Conservation (phyloP, 2,888 invertebrate species). For the Phragmatobia fuliginosa region DNA sequence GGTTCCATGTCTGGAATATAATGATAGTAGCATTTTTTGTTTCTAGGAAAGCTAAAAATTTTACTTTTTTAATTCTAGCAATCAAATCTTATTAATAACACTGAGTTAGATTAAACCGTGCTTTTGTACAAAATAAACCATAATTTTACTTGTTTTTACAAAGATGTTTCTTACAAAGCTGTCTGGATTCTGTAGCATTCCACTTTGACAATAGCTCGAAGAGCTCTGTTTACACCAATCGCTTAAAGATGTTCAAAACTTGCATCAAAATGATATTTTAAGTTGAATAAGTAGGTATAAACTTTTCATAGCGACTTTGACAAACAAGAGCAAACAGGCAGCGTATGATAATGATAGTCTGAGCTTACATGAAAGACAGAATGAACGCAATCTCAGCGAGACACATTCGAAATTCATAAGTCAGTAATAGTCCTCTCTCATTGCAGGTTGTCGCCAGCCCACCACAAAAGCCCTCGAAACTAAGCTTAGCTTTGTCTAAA, state of each 20-base stretch:
- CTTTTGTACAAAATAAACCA: neutral
- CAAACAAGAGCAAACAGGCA: conserved; percentile 31
- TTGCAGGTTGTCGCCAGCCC: conserved; percentile 37
- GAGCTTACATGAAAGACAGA: conserved; percentile 50
- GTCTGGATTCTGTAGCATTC: neutral
- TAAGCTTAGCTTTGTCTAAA: conserved; percentile 64
- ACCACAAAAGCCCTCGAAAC: conserved; percentile 64
- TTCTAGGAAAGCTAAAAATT: neutral
- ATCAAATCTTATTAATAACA: too few relatives aligned
- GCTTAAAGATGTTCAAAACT: neutral
- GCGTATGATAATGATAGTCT: conserved; percentile 46
- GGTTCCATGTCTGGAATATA: neutral
- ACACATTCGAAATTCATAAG: conserved; percentile 76
- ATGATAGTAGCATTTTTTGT: neutral
- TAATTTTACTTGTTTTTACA: neutral
- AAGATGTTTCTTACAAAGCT: neutral
- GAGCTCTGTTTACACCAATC: neutral
- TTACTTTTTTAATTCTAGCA: too few relatives aligned
- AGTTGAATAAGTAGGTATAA: too few relatives aligned
- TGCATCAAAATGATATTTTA: neutral
- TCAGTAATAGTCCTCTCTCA: conserved; percentile 49
- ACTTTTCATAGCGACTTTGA: too few relatives aligned
- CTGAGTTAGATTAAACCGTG: too few relatives aligned
- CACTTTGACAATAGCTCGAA: neutral
- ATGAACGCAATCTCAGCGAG: conserved; percentile 55